These are phyloP conservation scores for Bombus affinis DNA, from an alignment of 1,140 invertebrate genomes.

Conservation along the genomic window DNA sequence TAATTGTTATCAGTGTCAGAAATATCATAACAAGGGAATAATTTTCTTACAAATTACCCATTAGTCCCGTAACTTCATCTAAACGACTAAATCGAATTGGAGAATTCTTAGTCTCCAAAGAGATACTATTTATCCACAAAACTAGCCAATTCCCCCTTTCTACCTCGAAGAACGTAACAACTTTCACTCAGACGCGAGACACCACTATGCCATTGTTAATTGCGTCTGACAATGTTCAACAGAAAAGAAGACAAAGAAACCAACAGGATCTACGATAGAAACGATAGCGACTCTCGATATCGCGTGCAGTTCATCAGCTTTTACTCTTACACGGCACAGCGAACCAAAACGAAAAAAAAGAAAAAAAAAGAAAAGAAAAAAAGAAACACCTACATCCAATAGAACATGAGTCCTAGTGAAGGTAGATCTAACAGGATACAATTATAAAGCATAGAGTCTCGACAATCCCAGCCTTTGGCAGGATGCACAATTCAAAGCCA, in stretches of 20 bases:
- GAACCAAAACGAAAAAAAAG: not conserved
- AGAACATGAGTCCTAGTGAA: constrained; percentile 26
- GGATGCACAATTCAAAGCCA: constrained; percentile 27
- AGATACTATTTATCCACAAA: not conserved
- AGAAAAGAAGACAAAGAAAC: not conserved
- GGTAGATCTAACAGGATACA: constrained; percentile 30
- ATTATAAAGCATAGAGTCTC: not conserved
- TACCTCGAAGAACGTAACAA: not conserved
- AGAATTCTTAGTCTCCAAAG: not conserved
- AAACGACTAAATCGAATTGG: no score
- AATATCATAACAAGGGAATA: not conserved
- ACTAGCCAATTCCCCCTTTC: not conserved
- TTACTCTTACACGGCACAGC: not conserved
- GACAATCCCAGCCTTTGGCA: constrained; percentile 13
- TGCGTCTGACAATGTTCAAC: not conserved
- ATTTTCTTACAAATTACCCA: not conserved
- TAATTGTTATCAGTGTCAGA: no score
- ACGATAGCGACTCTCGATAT: not conserved
- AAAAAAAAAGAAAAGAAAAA: no score
- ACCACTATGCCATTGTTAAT: not conserved
- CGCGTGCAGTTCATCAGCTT: not conserved
- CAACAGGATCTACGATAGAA: constrained; percentile 1
- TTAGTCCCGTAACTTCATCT: no score
- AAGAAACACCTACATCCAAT: not conserved
- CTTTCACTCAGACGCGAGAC: not conserved